Evolutionary conservation across 2,888 invertebrate species (phyloP).

Genomic region (Autographa pulchrina): DNA sequence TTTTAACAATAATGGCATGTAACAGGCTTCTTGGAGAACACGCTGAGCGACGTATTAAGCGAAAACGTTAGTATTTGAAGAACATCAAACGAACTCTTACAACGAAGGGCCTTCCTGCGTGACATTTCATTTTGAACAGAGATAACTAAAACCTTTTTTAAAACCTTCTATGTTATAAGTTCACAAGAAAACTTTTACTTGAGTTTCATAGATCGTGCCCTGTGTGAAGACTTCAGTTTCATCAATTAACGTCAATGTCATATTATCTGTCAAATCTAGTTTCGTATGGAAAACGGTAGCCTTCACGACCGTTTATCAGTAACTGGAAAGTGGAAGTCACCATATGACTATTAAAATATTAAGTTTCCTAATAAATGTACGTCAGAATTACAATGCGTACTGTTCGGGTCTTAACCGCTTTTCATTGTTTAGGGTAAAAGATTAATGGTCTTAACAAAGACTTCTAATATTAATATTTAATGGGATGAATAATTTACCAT

Average conservation of each 20-base stretch:
- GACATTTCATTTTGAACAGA: background rate
- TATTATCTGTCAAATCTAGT: background rate
- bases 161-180: background rate
- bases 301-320: background rate
- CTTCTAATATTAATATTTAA: too few species aligned
- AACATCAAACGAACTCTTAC: slow-evolving; percentile 7
- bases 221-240: background rate
- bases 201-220: background rate
- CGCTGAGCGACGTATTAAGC: slow-evolving; percentile 40
- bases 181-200: background rate
- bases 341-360: background rate
- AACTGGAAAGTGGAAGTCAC: background rate
- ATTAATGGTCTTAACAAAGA: background rate
- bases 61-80: slow-evolving; percentile 40
- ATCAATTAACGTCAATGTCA: background rate
- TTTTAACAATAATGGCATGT: slow-evolving; percentile 53
- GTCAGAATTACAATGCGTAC: background rate
- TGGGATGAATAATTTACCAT: too few species aligned
- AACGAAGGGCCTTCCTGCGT: background rate
- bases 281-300: background rate
- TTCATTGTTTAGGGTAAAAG: background rate
- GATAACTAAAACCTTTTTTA: background rate
- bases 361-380: slow-evolving; percentile 1
- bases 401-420: background rate
- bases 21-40: slow-evolving; percentile 45